Evolutionary conservation across 2,797 vertebrate species (phyloP).

Genomic region (Allobates femoralis): DNA sequence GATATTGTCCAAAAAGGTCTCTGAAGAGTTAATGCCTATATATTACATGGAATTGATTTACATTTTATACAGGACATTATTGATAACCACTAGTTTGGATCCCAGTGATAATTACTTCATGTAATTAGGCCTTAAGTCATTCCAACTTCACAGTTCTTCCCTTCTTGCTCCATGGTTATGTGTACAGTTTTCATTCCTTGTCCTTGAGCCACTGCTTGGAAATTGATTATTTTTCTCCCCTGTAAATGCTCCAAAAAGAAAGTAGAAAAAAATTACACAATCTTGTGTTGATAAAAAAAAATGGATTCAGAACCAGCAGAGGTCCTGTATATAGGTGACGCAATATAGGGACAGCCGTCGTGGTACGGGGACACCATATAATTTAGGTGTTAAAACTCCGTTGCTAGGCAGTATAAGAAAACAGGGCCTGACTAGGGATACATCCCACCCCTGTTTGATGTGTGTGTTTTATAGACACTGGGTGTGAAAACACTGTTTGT

Average conservation of each 20-base stretch:
- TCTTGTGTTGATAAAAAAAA: constrained; percentile 36
- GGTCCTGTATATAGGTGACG: too few relatives aligned
- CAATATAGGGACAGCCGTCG: too few relatives aligned
- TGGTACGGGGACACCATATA: too few relatives aligned
- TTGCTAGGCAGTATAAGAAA: too few relatives aligned
- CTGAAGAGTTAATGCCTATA: background rate
- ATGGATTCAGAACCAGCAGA: constrained; percentile 22
- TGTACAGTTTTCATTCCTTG: constrained; percentile 17
- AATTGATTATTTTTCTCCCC: constrained; percentile 48
- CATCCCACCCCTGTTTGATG: too few relatives aligned
- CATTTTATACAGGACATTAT: background rate
- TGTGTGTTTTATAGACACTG: too few relatives aligned
- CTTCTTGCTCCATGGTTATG: background rate
- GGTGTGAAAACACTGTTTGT: too few relatives aligned
- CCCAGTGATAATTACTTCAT: background rate
- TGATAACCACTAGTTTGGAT: background rate
- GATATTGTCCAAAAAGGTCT: background rate
- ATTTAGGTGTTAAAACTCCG: too few relatives aligned
- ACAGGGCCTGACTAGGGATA: too few relatives aligned
- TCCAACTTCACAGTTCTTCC: background rate
- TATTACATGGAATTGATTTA: background rate
- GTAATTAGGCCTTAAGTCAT: background rate
- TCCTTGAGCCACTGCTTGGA: constrained; percentile 38
- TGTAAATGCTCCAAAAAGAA: constrained; percentile 17
- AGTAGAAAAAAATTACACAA: constrained; percentile 17